phyloP scores from a whole-genome alignment of 2,797 vertebrate genomes.

The Eleutherodactylus coqui region DNA sequence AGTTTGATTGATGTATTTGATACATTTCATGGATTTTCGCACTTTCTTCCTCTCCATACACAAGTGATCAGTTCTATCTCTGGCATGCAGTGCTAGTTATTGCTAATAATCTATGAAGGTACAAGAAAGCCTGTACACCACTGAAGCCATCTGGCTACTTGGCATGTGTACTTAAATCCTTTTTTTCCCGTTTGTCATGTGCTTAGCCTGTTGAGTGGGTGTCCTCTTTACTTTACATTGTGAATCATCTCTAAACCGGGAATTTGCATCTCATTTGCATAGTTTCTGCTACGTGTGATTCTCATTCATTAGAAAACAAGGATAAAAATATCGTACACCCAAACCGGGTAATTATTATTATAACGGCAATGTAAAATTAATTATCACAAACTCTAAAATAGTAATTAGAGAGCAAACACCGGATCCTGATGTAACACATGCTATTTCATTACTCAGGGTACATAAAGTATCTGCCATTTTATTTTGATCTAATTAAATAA shows the following conservation, averaged over 20 bases:
- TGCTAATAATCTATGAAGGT: conserved; percentile 13
- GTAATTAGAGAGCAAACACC: background rate
- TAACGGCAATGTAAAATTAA: background rate
- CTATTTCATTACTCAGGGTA: background rate
- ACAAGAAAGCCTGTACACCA: background rate
- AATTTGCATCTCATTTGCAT: conserved; percentile 60
- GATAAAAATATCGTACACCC: background rate
- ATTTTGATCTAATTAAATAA: background rate
- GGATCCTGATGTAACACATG: background rate
- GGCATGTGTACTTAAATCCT: conserved; percentile 19
- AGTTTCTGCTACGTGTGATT: conserved; percentile 35
- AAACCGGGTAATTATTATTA: background rate
- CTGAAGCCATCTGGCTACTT: conserved; percentile 44
- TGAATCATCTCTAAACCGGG: conserved; percentile 51
- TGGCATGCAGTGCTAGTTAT: background rate
- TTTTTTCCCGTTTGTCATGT: conserved; percentile 46
- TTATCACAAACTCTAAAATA: background rate
- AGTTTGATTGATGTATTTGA: too few species aligned
- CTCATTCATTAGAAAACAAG: conserved; percentile 57
- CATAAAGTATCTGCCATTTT: background rate
- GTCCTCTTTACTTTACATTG: conserved; percentile 39
- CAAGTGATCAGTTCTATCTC: background rate
- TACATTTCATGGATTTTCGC: background rate
- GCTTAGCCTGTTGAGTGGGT: conserved; percentile 56
- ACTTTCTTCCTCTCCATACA: background rate